Evolutionary conservation across 2,888 invertebrate genomes (phyloP).

Genomic region (Nasonia oneida): DNA sequence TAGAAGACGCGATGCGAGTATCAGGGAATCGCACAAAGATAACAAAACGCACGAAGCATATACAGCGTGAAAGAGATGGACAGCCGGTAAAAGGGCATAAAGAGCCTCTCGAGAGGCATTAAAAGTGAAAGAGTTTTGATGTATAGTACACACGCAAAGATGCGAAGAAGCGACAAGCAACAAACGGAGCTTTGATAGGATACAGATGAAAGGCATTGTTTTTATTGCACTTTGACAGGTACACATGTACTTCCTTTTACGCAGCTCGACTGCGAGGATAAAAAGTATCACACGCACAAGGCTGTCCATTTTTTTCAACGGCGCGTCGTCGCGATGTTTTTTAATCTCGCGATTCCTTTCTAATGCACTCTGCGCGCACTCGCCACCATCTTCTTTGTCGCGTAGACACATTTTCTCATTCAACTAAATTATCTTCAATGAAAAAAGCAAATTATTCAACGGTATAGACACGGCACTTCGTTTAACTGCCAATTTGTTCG

Average conservation of each 20-base stretch:
- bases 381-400: not conserved
- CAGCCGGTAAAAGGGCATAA: not conserved
- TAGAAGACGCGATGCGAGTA: not conserved
- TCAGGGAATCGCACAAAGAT: not conserved
- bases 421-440: not conserved
- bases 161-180: slow-evolving; percentile 9
- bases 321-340: not conserved
- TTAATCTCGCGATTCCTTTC: not conserved
- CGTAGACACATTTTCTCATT: not conserved
- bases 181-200: slow-evolving; percentile 24
- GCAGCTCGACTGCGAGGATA: slow-evolving; percentile 17
- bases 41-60: not conserved
- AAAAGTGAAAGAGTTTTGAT: not conserved
- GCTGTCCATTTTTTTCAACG: not conserved
- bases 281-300: slow-evolving; percentile 23
- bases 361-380: not conserved
- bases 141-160: not conserved
- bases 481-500: not conserved
- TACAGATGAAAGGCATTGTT: slow-evolving; percentile 53
- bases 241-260: not conserved
- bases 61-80: not conserved
- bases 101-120: not conserved
- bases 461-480: not conserved
- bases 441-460: not conserved
- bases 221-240: slow-evolving; percentile 29